Base-by-base conservation (phyloP, 2,113 vertebrate species). In the Corydoras sp. region DNA sequence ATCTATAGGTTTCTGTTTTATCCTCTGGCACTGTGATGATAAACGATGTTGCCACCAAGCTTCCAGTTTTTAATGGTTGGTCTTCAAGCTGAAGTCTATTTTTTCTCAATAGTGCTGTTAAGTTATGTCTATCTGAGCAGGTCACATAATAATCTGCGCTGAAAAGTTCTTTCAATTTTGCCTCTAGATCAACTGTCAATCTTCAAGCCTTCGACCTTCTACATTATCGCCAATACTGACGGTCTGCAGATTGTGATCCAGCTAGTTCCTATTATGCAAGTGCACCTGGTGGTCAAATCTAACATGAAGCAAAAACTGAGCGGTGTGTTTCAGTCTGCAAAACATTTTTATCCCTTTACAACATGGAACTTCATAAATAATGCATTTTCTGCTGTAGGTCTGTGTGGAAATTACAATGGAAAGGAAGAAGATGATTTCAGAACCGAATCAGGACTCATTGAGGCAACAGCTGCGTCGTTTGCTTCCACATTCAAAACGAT, bases 401-500 rank as follows among this genome's bases (percentile, higher is more conserved):
- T 78, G 2, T 78, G 77, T 61, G 77, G 77, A 15, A 78, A 78
- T 55, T 78, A 68, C 32, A 74, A 78, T 4, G 60, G 68, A 3
- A 10, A 15, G 13, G 68, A 68, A 15, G 18, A 2, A 55, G 72
- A 78, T 50, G 77, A 78, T 32, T 78, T 78, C 24, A 72, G 55
- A 66, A 31, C 64, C 11, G 8, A 49, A 60, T 71, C 62, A 2
- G 77, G 69, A 51, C 58, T 78, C 7, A 68, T 29, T 48, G 77
- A 96, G 77, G 92, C 91, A 65, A 95, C 91, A 0, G 85, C 90
- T 13, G 85, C 80, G 3, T 82, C 90, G 53, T 96, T 94, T 78
- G 90, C 85, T 75, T 94, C 94, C 68, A 92, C 90, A 7, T 97
- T 92, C 92, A 95, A 91, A 82, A 88, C 82, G 15, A 82, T 79